These are phyloP conservation scores for Tenualosa ilisha DNA, from an alignment of 2,797 vertebrate species.

Conservation along the genomic window DNA sequence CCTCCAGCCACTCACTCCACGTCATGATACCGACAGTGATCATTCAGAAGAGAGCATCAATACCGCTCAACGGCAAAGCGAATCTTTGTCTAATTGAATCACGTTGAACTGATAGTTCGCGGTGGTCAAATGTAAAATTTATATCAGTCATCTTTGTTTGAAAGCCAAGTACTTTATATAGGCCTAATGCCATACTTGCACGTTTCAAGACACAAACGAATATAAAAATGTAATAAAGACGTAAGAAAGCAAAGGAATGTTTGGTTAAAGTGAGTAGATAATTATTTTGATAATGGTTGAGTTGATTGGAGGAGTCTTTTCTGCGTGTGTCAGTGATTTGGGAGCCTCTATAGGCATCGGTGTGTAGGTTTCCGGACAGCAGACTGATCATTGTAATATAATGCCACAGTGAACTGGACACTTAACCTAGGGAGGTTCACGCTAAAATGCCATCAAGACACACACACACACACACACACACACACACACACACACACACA, in stretches of 20 bases:
- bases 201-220: too few relatives aligned
- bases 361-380: background rate
- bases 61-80: background rate
- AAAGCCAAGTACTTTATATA: background rate
- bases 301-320: background rate
- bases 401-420: background rate
- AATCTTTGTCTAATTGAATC: background rate
- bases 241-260: too few relatives aligned
- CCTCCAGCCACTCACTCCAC: background rate
- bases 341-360: background rate
- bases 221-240: too few relatives aligned
- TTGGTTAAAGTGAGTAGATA: too few relatives aligned
- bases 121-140: background rate
- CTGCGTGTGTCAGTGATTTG: background rate
- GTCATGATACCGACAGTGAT: background rate
- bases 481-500: slow-evolving; percentile 6
- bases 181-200: too few relatives aligned
- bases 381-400: background rate
- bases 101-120: background rate
- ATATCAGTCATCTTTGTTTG: background rate
- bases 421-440: background rate
- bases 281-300: too few relatives aligned
- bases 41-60: slow-evolving; percentile 6
- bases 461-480: slow-evolving; percentile 16
- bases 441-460: background rate